Evolutionary conservation across 1,140 invertebrate species (phyloP).

Genomic region (Drosophila busckii): DNA sequence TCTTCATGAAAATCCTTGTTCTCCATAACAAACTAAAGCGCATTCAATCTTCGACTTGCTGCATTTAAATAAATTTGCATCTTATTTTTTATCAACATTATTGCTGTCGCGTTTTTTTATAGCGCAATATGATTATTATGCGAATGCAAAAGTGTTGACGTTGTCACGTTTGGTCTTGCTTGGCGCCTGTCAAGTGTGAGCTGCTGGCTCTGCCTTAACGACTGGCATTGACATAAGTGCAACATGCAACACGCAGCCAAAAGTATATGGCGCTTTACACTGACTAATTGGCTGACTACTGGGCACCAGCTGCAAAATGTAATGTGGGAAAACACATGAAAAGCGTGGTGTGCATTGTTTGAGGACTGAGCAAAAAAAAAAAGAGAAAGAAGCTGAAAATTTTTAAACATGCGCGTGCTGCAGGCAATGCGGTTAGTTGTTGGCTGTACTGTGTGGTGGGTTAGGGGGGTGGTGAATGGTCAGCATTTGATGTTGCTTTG

Average conservation of each 20-base stretch:
- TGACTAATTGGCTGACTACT: slow-evolving; percentile 59
- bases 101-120: slow-evolving; percentile 38
- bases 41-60: too few species aligned
- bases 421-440: too few species aligned
- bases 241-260: slow-evolving; percentile 2
- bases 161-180: slow-evolving; percentile 62
- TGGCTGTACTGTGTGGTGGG: too few species aligned
- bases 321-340: slow-evolving; percentile 3
- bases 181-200: slow-evolving; percentile 65
- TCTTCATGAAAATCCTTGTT: too few species aligned
- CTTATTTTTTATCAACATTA: slow-evolving; percentile 28
- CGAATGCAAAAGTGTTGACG: slow-evolving; percentile 69
- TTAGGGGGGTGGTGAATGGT: too few species aligned
- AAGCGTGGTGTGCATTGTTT: too few species aligned
- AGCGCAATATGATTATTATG: slow-evolving; percentile 75
- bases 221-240: slow-evolving; percentile 32
- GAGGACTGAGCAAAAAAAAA: slow-evolving; percentile 3
- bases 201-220: slow-evolving; percentile 8
- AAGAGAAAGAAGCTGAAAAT: background rate
- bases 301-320: slow-evolving; percentile 3
- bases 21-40: too few species aligned
- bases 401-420: background rate
- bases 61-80: too few species aligned
- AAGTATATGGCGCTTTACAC: slow-evolving; percentile 24
- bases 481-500: slow-evolving; percentile 35